These are phyloP conservation scores for Drosophila peninsularis DNA, from an alignment of 2,888 invertebrate species.

Conservation along the genomic window DNA sequence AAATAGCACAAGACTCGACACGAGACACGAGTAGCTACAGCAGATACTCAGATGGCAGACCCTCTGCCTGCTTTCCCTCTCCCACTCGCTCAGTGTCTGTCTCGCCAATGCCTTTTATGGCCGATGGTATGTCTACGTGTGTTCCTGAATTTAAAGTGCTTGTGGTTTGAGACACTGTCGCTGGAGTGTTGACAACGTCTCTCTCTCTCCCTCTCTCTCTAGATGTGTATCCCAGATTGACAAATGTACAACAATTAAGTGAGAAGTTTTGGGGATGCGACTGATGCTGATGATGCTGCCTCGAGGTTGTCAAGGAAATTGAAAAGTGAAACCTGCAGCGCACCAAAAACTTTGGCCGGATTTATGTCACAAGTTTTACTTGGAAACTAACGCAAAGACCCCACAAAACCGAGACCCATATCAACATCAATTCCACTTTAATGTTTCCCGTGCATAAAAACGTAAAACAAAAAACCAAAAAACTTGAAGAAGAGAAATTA, in stretches of 20 bases:
- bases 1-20: constrained; percentile 69
- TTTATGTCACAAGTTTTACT: constrained; percentile 57
- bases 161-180: constrained; percentile 17
- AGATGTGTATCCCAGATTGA: constrained; percentile 54
- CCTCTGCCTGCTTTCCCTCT: background rate
- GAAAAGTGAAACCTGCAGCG: constrained; percentile 61
- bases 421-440: constrained; percentile 75
- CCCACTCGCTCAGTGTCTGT: background rate
- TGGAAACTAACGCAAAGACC: constrained; percentile 45
- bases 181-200: constrained; percentile 30
- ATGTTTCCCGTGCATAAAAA: constrained; percentile 62
- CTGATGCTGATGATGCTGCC: constrained; percentile 33
- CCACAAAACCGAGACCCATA: constrained; percentile 42
- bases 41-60: constrained; percentile 28
- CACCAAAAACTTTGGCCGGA: constrained; percentile 44
- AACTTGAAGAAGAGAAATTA: constrained; percentile 74
- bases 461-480: background rate
- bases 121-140: constrained; percentile 30
- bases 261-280: constrained; percentile 55
- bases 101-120: constrained; percentile 40
- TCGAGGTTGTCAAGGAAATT: constrained; percentile 57
- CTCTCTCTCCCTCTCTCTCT: constrained; percentile 1
- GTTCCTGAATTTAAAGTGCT: constrained; percentile 57
- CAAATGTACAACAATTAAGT: constrained; percentile 75
- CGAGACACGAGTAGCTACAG: constrained; percentile 31